Evolutionary conservation across 2,888 invertebrate genomes (phyloP).

Genomic region (Metalampra italica): DNA sequence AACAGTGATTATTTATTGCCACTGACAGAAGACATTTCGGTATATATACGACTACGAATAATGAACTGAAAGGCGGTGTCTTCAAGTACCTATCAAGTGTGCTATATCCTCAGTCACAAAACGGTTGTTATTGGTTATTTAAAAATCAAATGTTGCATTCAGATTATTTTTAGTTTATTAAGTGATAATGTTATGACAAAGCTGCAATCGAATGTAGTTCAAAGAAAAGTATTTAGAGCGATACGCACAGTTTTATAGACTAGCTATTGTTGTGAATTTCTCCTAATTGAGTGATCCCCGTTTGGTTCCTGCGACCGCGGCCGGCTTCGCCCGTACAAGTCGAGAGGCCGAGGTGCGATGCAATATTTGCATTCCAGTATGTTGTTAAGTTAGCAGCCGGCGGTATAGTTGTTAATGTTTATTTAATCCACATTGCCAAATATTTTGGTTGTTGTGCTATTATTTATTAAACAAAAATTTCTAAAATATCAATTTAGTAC

Average conservation of each 20-base stretch:
- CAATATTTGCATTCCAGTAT: conserved; percentile 79
- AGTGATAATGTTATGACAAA: conserved; percentile 55
- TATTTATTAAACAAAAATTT: conserved; percentile 66
- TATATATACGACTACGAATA: neutral
- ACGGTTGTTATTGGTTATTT: conserved; percentile 72
- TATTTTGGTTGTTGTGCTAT: conserved; percentile 76
- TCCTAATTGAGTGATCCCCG: conserved; percentile 39
- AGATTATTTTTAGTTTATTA: conserved; percentile 67
- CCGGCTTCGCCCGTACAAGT: conserved; percentile 20
- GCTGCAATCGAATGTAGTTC: conserved; percentile 71
- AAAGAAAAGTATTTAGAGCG: conserved; percentile 65
- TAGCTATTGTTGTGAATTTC: conserved; percentile 58
- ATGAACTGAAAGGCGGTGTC: conserved; percentile 33
- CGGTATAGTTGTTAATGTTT: conserved; percentile 68
- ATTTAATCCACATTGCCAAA: conserved; percentile 74
- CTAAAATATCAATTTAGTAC: conserved; percentile 71
- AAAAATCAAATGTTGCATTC: conserved; percentile 71
- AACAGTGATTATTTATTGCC: conserved; percentile 49
- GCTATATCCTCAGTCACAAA: conserved; percentile 69
- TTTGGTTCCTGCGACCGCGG: conserved; percentile 23
- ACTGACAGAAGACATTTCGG: conserved; percentile 15
- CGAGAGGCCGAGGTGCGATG: conserved; percentile 68
- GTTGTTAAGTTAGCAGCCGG: conserved; percentile 70
- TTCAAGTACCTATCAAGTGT: conserved; percentile 46
- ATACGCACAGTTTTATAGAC: conserved; percentile 67